Percentiles rank a stretch among this genome's conserved stretches.
phyloP scores from a whole-genome alignment of 2,797 vertebrate species.

The Falco columbarius region DNA sequence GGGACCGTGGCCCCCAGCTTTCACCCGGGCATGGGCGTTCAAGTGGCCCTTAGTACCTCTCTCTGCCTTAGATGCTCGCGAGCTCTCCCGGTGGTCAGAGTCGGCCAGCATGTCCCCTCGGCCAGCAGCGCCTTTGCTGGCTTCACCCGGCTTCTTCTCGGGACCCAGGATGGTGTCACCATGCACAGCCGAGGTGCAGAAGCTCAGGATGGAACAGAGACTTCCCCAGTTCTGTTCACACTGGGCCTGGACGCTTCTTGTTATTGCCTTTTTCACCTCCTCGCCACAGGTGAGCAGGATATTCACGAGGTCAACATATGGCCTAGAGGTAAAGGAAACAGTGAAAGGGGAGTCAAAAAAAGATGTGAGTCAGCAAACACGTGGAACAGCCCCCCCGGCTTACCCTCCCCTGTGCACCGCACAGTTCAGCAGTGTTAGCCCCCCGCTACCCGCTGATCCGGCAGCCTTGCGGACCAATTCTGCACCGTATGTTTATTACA shows the following conservation, averaged over 20 bases:
- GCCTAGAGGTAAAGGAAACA: constrained; percentile 76
- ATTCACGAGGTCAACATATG: constrained; percentile 96
- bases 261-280: constrained; percentile 94
- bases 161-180: constrained; percentile 57
- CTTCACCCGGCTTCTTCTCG: constrained; percentile 62
- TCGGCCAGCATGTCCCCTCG: constrained; percentile 73
- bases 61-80: constrained; percentile 83
- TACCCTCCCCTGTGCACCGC: background rate
- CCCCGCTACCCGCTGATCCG: background rate
- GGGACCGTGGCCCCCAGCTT: constrained; percentile 75
- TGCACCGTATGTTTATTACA: background rate
- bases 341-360: background rate
- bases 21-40: constrained; percentile 77
- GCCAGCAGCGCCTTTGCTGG: constrained; percentile 53
- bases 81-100: constrained; percentile 74
- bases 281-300: constrained; percentile 94
- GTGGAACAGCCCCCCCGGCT: background rate
- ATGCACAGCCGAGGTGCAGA: constrained; percentile 82
- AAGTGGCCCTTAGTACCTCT: constrained; percentile 83
- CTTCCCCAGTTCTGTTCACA: constrained; percentile 97
- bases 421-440: background rate
- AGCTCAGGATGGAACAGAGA: constrained; percentile 94
- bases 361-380: background rate
- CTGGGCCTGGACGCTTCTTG: constrained; percentile 90
- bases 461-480: background rate